Evolutionary conservation across 2,113 vertebrate species (phyloP), one percentile per base, ranked within the genome.

Genomic region (Fulmarus glacialis): DNA sequence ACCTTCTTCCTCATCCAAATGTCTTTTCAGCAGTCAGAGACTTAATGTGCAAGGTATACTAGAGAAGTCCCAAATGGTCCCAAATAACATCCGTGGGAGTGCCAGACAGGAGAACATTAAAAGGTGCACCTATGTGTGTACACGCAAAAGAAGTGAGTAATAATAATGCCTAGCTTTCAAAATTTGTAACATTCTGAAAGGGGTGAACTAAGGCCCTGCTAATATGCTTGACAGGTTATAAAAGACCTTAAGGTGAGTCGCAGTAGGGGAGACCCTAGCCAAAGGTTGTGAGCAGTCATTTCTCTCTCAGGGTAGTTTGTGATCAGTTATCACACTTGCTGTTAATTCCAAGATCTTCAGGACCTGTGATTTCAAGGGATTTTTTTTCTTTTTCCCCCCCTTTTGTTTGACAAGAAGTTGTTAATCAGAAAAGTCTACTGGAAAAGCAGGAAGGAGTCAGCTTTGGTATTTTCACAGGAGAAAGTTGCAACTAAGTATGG

Each of bases 351-450:
- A 75, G 42, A 59, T 56, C 18, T 60, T 47, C 34, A 67, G 47
- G 29, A 47, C 24, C 30, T 56, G 56, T 11, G 18, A 30, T 82
- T 75, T 59, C 30, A 52, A 71, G 53, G 16, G 1, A 27, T 30
- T n/a, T 81, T 48, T 52, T 34, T 34, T 6, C 29, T 21, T 18
- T 19, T 23, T 2, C 9, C 1, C 1, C 5, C 3, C 3, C 6
- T 24, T 27, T 48, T 48, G 68, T 70, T 30, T 43, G 8, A 19
- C 27, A 29, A 50, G 6, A 64, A 36, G 9, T 36, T 89, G 16
- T 43, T 67, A 42, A 59, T 59, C 18, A 36, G 38, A 70, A 79
- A 81, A 15, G 3, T 47, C 15, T 82, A 6, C 29, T 66, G n/a
- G 66, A 88, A 82, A 88, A 84, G 52, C 16, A 62, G 72, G 12